Evolutionary conservation across 2,888 invertebrate genomes (phyloP).

Genomic region (Apoda limacodes): DNA sequence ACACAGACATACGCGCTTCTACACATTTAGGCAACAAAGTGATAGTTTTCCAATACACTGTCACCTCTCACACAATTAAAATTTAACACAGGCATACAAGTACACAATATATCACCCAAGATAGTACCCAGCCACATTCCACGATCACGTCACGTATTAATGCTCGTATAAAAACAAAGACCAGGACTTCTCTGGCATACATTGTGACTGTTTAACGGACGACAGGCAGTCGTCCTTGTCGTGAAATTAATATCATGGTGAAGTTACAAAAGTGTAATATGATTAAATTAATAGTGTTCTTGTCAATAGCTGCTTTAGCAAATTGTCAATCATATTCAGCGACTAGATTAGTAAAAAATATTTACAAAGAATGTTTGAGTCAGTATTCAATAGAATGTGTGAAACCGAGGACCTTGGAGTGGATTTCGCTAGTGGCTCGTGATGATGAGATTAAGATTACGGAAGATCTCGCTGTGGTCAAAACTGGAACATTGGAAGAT

Average conservation of each 20-base stretch:
- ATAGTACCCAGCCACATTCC: conserved; percentile 45
- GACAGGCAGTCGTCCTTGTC: conserved; percentile 58
- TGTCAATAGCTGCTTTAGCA: conserved; percentile 42
- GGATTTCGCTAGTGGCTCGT: conserved; percentile 75
- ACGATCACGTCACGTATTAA: conserved; percentile 64
- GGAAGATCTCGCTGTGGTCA: conserved; percentile 79
- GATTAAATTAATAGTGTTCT: conserved; percentile 53
- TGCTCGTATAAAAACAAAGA: conserved; percentile 69
- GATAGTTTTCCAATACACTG: conserved; percentile 51
- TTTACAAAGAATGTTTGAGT: conserved; percentile 76
- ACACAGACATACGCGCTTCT: too few species aligned
- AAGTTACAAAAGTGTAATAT: conserved; percentile 44
- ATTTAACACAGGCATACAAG: conserved; percentile 38
- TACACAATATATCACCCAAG: conserved; percentile 33
- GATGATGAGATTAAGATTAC: conserved; percentile 80
- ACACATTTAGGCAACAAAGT: conserved; percentile 27
- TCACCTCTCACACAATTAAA: conserved; percentile 45
- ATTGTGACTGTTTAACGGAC: conserved; percentile 53
- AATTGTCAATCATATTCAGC: conserved; percentile 66
- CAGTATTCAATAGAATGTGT: conserved; percentile 79
- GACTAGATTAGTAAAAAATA: conserved; percentile 72
- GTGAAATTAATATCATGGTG: conserved; percentile 31
- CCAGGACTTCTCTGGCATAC: conserved; percentile 59
- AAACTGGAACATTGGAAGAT: conserved; percentile 64
- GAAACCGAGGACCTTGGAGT: conserved; percentile 81